Evolutionary conservation across 53 echinoderm and acorn worm species (phyloP), one percentile per base, ranked within the genome.

Genomic region (Apostichopus leukothele): DNA sequence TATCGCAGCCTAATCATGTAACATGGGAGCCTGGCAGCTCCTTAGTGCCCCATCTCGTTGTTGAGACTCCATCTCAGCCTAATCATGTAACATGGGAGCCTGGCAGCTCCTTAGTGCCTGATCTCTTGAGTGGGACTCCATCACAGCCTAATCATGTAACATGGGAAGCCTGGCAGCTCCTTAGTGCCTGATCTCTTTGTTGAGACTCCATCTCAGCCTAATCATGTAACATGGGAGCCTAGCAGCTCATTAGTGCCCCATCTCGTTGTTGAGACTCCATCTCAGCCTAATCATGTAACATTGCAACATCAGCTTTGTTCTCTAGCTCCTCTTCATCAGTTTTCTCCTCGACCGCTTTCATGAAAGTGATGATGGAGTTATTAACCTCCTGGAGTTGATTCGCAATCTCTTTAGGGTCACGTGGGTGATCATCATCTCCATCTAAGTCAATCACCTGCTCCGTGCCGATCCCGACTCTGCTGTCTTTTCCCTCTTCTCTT

Each of bases 301-400:
- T 51, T 1, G 67, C 66, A 13, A 80, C 80, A 10, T 59, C 80
- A n/a, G 80, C 10, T 80, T 80, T 80, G 51, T 80, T 80, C 59
- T 85, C 85, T 9, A 67, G 61, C 60, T 85, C 75, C 10, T 74
- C 75, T 74, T 91, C 90, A 5, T 93, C 88, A 8, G 87, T 81
- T 71, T 91, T 89, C 84, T 93, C 93, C 84, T 93, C 93, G 8
- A 93, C 93, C 0, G 93, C 93, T 80, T 93, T 89, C 90, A 93
- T 93, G 50, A 93, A 76, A 14, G 93, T 91, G 74, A 93, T 91
- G 83, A 93, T 93, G 83, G 93, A 93, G 71, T 68, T 68, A 6
- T 68, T 68, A 6, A 68, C 71, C 71, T 68, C 71, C 19, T 91
- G 91, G 66, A 93, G 88, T 78, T 93, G 91, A 78, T 87, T 91